phyloP scores from a whole-genome alignment of 2,113 vertebrate genomes.

The Cromileptes altivelis region DNA sequence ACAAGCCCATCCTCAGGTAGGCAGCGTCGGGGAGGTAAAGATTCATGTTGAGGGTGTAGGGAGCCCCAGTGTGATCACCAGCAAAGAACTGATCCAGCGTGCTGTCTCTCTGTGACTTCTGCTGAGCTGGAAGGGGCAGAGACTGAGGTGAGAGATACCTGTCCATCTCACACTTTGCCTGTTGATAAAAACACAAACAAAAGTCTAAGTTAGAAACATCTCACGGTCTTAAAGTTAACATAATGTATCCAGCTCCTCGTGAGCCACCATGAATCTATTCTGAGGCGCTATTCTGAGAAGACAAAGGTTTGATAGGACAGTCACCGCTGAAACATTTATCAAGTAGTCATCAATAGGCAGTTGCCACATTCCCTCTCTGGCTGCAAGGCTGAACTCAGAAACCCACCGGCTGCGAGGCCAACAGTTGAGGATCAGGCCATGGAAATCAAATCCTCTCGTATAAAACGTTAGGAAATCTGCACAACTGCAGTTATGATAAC shows the following conservation, averaged over 20 bases:
- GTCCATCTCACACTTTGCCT: slow-evolving; percentile 98
- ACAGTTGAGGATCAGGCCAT: slow-evolving; percentile 30
- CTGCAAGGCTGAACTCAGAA: slow-evolving; percentile 88
- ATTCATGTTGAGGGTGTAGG: slow-evolving; percentile 99
- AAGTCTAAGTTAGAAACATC: slow-evolving; percentile 9
- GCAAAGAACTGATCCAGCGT: slow-evolving; percentile 94
- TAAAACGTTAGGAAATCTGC: not conserved
- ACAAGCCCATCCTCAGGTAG: slow-evolving; percentile 94
- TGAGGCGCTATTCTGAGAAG: slow-evolving; percentile 59
- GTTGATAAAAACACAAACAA: slow-evolving; percentile 21
- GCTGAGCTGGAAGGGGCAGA: slow-evolving; percentile 74
- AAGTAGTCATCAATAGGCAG: slow-evolving; percentile 89
- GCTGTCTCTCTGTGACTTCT: slow-evolving; percentile 90
- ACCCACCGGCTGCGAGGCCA: slow-evolving; percentile 47
- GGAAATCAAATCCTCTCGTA: slow-evolving; percentile 34
- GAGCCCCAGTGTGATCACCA: slow-evolving; percentile 88
- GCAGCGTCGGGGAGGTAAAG: slow-evolving; percentile 94
- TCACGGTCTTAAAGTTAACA: not conserved
- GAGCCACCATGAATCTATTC: slow-evolving; percentile 44
- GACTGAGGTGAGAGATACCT: slow-evolving; percentile 94
- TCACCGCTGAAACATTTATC: slow-evolving; percentile 94
- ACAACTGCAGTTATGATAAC: slow-evolving; percentile 5
- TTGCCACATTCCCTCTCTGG: slow-evolving; percentile 91
- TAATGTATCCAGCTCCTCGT: not conserved
- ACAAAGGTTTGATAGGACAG: slow-evolving; percentile 79